Evolutionary conservation across 2,888 invertebrate genomes (phyloP).

Genomic region (Drosophila kambysellisi): DNA sequence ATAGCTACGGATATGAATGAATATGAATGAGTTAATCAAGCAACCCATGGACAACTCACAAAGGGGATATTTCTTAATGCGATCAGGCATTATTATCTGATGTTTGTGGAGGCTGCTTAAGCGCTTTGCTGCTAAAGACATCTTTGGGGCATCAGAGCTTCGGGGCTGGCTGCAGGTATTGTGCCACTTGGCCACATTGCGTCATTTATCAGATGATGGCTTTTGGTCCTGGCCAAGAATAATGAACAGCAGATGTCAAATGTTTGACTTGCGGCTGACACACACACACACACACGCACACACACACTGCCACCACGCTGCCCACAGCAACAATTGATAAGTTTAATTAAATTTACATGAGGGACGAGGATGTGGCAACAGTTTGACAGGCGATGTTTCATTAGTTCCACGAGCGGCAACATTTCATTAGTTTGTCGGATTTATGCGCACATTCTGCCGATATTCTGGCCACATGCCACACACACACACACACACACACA

Average conservation of each 20-base stretch:
- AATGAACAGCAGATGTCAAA: slow-evolving; percentile 60
- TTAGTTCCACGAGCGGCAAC: slow-evolving; percentile 28
- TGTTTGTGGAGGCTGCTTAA: slow-evolving; percentile 5
- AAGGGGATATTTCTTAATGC: slow-evolving; percentile 10
- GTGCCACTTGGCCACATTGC: slow-evolving; percentile 17
- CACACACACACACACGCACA: slow-evolving; percentile 1
- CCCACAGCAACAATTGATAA: slow-evolving; percentile 62
- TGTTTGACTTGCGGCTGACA: slow-evolving; percentile 55
- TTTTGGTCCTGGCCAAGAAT: slow-evolving; percentile 16
- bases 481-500: slow-evolving; percentile 15
- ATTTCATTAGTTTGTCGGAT: slow-evolving; percentile 69
- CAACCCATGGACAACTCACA: background rate
- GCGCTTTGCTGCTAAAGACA: slow-evolving; percentile 14
- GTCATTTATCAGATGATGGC: slow-evolving; percentile 31
- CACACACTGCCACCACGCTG: background rate
- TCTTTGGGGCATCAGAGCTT: slow-evolving; percentile 22
- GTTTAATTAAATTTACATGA: slow-evolving; percentile 75
- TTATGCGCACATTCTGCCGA: slow-evolving; percentile 64
- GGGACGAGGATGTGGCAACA: slow-evolving; percentile 16
- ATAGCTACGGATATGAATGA: background rate
- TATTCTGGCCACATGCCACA: slow-evolving; percentile 53
- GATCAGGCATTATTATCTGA: slow-evolving; percentile 28
- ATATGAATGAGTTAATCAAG: slow-evolving; percentile 1
- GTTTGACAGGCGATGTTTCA: slow-evolving; percentile 29
- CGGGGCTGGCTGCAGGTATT: slow-evolving; percentile 22